Conservation (phyloP, 2,113 vertebrate genomes). For the Microcebus murinus region DNA sequence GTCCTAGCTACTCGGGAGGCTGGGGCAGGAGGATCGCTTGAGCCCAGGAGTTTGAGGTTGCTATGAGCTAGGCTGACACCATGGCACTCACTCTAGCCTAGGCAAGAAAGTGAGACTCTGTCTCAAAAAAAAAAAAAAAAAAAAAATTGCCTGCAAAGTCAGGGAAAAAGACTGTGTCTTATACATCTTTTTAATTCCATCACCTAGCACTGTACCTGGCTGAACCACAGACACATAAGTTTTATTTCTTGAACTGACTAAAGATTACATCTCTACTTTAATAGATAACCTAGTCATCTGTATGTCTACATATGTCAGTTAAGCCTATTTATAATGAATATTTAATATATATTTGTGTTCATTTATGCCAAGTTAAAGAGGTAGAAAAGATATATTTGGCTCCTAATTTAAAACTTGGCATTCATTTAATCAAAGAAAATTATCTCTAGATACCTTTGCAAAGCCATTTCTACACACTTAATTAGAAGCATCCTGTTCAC, state of each 20-base stretch:
- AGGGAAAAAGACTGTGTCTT: slow-evolving; percentile 10
- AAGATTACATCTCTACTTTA: background rate
- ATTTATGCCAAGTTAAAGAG: background rate
- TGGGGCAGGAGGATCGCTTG: no score
- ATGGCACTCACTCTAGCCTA: no score
- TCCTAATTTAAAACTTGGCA: background rate
- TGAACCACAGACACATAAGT: background rate
- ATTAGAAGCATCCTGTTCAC: background rate
- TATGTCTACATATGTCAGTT: background rate
- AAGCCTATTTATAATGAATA: background rate
- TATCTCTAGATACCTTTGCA: background rate
- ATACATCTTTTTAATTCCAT: background rate
- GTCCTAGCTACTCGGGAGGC: no score
- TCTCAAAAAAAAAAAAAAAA: no score
- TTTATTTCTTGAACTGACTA: background rate
- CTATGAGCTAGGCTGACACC: no score
- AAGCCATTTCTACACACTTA: background rate
- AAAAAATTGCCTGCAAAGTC: background rate
- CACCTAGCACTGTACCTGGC: background rate
- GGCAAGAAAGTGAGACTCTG: no score
- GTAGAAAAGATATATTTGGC: background rate
- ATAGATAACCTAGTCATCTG: background rate
- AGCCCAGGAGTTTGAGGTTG: no score
- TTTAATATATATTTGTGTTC: background rate
- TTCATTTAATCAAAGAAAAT: slow-evolving; percentile 49